Evolutionary conservation across 1,140 invertebrate genomes (phyloP).

Genomic region (Dendroctonus ponderosae): DNA sequence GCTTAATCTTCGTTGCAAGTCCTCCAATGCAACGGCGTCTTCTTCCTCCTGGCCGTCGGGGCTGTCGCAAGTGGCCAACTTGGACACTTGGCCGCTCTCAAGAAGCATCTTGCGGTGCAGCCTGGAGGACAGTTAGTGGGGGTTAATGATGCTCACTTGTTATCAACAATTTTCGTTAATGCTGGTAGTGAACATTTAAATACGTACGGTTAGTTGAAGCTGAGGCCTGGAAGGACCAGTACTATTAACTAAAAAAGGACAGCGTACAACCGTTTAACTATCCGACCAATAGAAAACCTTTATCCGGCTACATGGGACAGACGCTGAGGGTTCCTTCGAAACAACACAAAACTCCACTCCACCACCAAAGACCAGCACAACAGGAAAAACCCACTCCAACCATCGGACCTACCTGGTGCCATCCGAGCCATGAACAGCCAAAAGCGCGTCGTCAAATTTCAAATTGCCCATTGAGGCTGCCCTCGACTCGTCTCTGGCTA

Average conservation of each 20-base stretch:
- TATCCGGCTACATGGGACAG: no score
- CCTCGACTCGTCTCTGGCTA: constrained; percentile 21
- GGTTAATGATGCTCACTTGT: not conserved
- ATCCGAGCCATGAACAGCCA: constrained; percentile 27
- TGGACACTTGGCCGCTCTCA: constrained; percentile 54
- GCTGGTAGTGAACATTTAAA: no score
- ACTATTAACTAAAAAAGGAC: no score
- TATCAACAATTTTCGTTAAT: no score
- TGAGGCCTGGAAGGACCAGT: not conserved
- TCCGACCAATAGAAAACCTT: no score
- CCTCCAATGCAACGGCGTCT: constrained; percentile 23
- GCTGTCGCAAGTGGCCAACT: constrained; percentile 55
- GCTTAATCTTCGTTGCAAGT: constrained; percentile 45
- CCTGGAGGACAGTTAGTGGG: constrained; percentile 21
- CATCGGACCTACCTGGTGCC: constrained; percentile 35
- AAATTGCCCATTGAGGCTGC: constrained; percentile 32
- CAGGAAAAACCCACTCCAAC: not conserved
- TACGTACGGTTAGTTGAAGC: constrained; percentile 33
- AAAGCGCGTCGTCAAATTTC: constrained; percentile 31
- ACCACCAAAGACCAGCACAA: no score
- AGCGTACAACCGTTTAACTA: no score
- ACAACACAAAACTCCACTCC: no score
- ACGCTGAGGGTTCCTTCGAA: no score
- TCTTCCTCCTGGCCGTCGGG: constrained; percentile 30
- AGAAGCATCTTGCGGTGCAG: constrained; percentile 56